Conservation (phyloP, 1,140 invertebrate genomes). For the Spodoptera litura region DNA sequence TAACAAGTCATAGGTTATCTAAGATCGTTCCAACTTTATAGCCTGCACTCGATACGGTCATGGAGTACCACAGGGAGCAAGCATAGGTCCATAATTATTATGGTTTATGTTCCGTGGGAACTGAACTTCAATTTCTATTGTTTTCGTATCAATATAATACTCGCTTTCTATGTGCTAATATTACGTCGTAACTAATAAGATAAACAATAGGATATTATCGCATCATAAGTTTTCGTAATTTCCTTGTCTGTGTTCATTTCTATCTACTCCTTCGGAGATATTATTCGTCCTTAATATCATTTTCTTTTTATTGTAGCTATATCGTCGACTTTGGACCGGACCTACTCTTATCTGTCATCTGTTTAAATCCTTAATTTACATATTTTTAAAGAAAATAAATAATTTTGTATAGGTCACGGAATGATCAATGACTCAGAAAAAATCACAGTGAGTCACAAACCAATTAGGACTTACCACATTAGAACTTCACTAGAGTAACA, state of each 20-base stretch:
- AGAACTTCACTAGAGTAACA: neutral
- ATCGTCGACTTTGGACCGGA: slow-evolving; percentile 8
- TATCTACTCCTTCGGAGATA: too few species aligned
- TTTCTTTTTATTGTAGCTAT: slow-evolving; percentile 2
- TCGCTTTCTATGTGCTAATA: slow-evolving; percentile 12
- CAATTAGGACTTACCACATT: neutral
- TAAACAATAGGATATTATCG: neutral
- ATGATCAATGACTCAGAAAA: neutral
- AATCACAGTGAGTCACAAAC: neutral
- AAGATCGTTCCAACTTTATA: slow-evolving; percentile 55
- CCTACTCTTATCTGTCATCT: neutral
- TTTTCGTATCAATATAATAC: neutral
- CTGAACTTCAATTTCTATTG: slow-evolving; percentile 24
- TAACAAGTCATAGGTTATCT: slow-evolving; percentile 68
- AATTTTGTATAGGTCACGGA: neutral
- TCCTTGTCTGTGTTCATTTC: neutral
- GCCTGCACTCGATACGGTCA: slow-evolving; percentile 46
- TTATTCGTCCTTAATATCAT: neutral
- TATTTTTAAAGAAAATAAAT: slow-evolving; percentile 9
- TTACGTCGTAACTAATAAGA: slow-evolving; percentile 14
- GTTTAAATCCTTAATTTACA: neutral
- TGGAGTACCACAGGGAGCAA: slow-evolving; percentile 49
- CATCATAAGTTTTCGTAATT: neutral
- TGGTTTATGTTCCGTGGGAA: slow-evolving; percentile 25
- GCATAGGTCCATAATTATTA: slow-evolving; percentile 37